Evolutionary conservation across 2,113 vertebrate genomes (phyloP).

Genomic region (Columba livia): DNA sequence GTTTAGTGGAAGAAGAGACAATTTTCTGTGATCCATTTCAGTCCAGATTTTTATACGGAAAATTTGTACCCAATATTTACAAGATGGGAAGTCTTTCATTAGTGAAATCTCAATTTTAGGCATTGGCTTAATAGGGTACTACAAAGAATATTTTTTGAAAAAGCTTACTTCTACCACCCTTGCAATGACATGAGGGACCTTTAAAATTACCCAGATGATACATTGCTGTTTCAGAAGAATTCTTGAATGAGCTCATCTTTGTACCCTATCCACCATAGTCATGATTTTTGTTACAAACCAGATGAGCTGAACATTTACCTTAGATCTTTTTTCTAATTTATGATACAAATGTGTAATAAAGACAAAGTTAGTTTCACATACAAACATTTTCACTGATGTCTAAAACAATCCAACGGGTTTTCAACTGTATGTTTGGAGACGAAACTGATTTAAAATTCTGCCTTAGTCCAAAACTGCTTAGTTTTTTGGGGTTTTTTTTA

Average conservation of each 20-base stretch:
- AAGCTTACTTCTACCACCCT: background rate
- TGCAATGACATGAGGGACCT: background rate
- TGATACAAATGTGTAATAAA: background rate
- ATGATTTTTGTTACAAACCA: constrained; percentile 46
- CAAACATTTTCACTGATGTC: constrained; percentile 21
- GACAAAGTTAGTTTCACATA: constrained; percentile 29
- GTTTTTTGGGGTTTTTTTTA: background rate
- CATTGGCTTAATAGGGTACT: background rate
- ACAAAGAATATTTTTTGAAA: background rate
- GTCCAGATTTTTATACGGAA: background rate
- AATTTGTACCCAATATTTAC: background rate
- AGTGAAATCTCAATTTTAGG: background rate
- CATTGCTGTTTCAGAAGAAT: constrained; percentile 9
- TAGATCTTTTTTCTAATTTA: constrained; percentile 39
- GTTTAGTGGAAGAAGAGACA: constrained; percentile 19
- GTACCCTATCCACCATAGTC: background rate
- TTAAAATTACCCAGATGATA: constrained; percentile 41
- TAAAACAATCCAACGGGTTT: constrained; percentile 47
- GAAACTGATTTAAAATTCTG: constrained; percentile 58
- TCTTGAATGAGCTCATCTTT: constrained; percentile 45
- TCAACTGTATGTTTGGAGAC: constrained; percentile 29
- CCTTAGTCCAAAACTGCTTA: constrained; percentile 29
- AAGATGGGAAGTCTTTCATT: background rate
- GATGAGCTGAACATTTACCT: background rate
- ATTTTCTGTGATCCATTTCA: background rate